Base-by-base conservation (phyloP, 2,888 invertebrate genomes). In the Ectropis crepuscularia region DNA sequence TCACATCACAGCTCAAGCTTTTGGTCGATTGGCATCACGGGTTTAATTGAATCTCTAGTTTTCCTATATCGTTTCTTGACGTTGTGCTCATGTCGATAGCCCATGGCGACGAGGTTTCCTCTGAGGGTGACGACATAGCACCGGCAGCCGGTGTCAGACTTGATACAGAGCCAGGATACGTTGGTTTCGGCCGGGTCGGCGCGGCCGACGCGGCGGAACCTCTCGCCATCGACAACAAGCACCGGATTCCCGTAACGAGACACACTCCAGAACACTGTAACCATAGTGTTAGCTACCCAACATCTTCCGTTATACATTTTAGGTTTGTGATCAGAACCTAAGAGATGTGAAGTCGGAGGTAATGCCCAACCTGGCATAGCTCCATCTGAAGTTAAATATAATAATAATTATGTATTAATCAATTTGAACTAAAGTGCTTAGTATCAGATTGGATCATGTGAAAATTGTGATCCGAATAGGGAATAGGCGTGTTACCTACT, bases 181-280 rank as follows among this genome's bases (percentile, higher is more conserved):
- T 72, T 69, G 28, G 10, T 59, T 61, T 7, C 73, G 74, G 38
- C n/a, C 5, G 28, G 10, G 54, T 9, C 28, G 7, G 41, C 49
- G 48, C 48, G n/a, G 47, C 58, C 58, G 16, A 58, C 58, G 42
- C 65, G 58, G 12, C 90, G 80, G 70, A 85, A 90, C 67, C 90
- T 79, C 60, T 86, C 76, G 7, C 89, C 90, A 12, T 69, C 74
- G 61, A 88, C 71, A 62, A 89, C 86, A 67, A 90, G 74, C 65
- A 90, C 82, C 0, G 90, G 90, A 64, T 90, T 90, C 7, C 90
- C 90, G 53, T 50, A 82, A 42, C 84, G 82, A 53, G 90, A 90
- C 53, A 75, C 75, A 69, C 85, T 76, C 89, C 90, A 90, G 53
- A 80, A 69, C 70, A 86, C 88, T 89, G 87, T 62, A 88, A 89